phyloP scores from a whole-genome alignment of 2,888 invertebrate genomes.

The Diarsia mendica region DNA sequence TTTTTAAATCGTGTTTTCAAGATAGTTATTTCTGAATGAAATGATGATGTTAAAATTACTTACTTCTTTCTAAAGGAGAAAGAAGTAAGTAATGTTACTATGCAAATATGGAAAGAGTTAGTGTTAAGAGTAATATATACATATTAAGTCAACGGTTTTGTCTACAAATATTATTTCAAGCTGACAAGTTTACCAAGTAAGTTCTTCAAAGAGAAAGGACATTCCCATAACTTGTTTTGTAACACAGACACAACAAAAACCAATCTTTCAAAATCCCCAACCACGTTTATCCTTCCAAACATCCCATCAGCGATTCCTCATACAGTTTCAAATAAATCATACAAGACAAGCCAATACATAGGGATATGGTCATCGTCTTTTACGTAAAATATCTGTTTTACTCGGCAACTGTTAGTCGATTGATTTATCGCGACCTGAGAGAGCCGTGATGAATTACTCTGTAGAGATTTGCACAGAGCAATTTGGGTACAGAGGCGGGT shows the following conservation, averaged over 20 bases:
- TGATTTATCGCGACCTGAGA: constrained; percentile 83
- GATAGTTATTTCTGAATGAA: too few species aligned
- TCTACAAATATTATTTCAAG: too few species aligned
- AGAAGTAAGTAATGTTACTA: too few species aligned
- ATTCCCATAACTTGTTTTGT: too few species aligned
- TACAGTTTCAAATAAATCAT: constrained; percentile 62
- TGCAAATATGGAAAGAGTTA: too few species aligned
- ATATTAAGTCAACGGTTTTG: too few species aligned
- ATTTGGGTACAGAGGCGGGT: constrained; percentile 60
- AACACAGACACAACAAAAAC: constrained; percentile 2
- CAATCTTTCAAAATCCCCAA: neutral
- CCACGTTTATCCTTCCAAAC: neutral
- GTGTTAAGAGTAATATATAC: too few species aligned
- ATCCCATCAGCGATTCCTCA: constrained; percentile 47
- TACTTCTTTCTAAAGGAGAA: too few species aligned
- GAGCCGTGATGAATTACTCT: constrained; percentile 83
- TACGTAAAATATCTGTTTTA: constrained; percentile 83
- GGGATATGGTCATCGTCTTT: constrained; percentile 75
- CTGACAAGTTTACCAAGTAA: too few species aligned
- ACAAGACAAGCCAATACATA: constrained; percentile 59
- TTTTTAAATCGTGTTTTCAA: too few species aligned
- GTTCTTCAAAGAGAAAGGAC: too few species aligned
- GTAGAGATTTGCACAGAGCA: constrained; percentile 82
- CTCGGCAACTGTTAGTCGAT: constrained; percentile 81
- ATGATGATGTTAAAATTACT: too few species aligned